Evolutionary conservation across 1,140 invertebrate species (phyloP).

Genomic region (Coptotermes formosanus): DNA sequence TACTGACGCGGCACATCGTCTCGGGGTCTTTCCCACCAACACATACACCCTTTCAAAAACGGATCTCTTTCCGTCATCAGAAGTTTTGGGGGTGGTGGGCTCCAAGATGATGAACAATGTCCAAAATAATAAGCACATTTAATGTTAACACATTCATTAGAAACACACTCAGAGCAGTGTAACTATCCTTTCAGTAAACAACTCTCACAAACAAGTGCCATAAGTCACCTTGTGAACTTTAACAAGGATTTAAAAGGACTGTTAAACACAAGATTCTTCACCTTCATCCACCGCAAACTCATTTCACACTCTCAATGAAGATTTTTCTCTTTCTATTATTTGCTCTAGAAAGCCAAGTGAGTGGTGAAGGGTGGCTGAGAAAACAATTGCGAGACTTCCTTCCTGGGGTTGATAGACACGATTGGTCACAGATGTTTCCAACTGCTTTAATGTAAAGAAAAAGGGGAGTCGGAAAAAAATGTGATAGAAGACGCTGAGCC

Average conservation of each 20-base stretch:
- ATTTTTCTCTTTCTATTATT: neutral
- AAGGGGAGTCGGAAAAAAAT: neutral
- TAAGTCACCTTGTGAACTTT: no score
- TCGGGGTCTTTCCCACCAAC: no score
- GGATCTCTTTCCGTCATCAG: no score
- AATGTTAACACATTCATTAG: no score
- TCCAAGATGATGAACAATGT: no score
- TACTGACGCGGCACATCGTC: no score
- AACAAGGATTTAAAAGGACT: neutral
- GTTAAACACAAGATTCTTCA: neutral
- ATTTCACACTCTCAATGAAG: neutral
- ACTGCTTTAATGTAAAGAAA: slow-evolving; percentile 17
- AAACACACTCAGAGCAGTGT: no score
- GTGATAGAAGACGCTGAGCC: neutral
- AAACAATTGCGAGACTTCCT: neutral
- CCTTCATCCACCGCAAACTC: neutral
- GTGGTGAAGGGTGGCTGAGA: neutral
- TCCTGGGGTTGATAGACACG: neutral
- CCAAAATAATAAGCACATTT: no score
- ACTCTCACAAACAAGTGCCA: no score
- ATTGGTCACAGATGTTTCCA: slow-evolving; percentile 7
- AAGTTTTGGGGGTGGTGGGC: no score
- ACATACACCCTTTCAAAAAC: no score
- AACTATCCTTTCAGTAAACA: no score
- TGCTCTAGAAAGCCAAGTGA: neutral